Base-by-base conservation (phyloP, 2,888 invertebrate genomes). In the Hyalella azteca region DNA sequence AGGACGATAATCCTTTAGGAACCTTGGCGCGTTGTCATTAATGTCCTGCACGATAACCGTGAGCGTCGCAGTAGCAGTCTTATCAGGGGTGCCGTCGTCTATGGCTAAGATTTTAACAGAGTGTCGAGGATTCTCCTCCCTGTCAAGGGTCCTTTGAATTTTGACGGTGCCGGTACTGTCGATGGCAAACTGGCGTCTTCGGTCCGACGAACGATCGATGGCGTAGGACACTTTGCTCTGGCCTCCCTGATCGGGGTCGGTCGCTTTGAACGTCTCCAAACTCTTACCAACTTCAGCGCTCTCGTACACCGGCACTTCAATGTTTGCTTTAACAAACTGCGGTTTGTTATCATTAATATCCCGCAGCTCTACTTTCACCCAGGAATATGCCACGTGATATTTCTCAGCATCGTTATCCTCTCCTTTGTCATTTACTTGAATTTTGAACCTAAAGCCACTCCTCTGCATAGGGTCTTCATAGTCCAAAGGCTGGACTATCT, bases 331-430 rank as follows among this genome's bases (percentile, higher is more conserved):
- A 87, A 97, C 96, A 88, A 96, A 97, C 87, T 94, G 94, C 5
- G 98, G 98, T 88, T 95, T 95, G 90, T 98, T 98, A 91, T 98
- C 98, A 90, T 98, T 98, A 82, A 89, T 87, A 88, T 98, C 98
- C 82, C 95, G 91, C 82, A 99, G 90, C 87, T 94, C 94, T 41
- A 97, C 95, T 84, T 94, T 94, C 80, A 97, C 96, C 94, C 95
- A 96, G 1, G 97, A 96, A 89, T 95, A 95, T 82, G 97, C 97
- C 85, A 97, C 95, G 89, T 97, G 97, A 88, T 97, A 95, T 88
- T 97, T 97, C 88, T 99, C 98, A 89, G 95, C 95, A 89, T 95
- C 95, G 87, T 95, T 95, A 87, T 96, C 95, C 89, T 96, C 96
- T 40, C 95, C 96, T 91, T 90, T 85, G 75, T 85, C 85, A 78